Evolutionary conservation across 2,797 vertebrate species (phyloP).

Genomic region (Betta splendens): DNA sequence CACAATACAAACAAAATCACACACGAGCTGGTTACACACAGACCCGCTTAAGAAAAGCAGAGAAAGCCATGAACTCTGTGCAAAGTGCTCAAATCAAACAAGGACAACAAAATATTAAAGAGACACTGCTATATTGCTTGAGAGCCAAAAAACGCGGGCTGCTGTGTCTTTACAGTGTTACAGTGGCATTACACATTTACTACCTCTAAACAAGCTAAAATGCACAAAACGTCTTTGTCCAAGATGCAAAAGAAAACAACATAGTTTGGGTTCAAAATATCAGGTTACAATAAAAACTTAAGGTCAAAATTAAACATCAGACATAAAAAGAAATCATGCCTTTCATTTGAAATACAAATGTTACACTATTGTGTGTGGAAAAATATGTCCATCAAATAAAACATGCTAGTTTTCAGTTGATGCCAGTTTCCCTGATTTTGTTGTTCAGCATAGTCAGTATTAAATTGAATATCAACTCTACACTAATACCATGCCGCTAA

Average conservation of each 20-base stretch:
- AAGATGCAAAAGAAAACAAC: background rate
- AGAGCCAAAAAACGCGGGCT: background rate
- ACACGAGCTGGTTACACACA: constrained; percentile 43
- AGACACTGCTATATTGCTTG: background rate
- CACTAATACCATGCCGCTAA: too few species aligned
- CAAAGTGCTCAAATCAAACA: background rate
- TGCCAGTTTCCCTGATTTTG: background rate
- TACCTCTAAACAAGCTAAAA: background rate
- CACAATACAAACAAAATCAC: constrained; percentile 46
- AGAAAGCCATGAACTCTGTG: background rate
- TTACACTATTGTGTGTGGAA: background rate
- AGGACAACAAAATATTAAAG: background rate
- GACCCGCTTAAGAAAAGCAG: constrained; percentile 10
- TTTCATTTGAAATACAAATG: background rate
- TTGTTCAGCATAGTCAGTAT: background rate
- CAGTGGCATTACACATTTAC: background rate
- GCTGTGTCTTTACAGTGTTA: background rate
- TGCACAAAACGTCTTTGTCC: background rate
- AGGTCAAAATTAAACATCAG: too few species aligned
- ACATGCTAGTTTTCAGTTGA: too few species aligned
- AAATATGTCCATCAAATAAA: background rate
- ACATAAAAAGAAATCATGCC: background rate
- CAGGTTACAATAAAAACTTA: too few species aligned
- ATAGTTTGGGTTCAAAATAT: too few species aligned
- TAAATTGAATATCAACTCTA: background rate